Evolutionary conservation across 2,888 invertebrate species (phyloP).

Genomic region (Eledona agricola): DNA sequence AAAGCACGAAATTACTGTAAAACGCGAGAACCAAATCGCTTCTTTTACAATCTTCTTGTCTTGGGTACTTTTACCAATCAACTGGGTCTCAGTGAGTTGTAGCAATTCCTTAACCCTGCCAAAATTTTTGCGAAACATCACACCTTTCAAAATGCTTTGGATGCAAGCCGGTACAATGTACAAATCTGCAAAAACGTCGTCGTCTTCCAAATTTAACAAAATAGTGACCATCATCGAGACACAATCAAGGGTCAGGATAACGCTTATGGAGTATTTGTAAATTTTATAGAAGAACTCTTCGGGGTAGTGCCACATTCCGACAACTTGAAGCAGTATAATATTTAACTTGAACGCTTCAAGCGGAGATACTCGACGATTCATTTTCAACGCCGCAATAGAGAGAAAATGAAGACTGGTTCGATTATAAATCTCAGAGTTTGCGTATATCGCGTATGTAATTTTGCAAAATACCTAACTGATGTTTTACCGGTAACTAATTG

Average conservation of each 20-base stretch:
- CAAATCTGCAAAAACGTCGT: not conserved
- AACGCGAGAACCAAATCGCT: not conserved
- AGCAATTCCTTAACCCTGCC: not conserved
- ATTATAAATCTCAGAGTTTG: too few relatives aligned
- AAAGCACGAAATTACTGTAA: not conserved
- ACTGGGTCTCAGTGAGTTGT: not conserved
- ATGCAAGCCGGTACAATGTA: slow-evolving; percentile 3
- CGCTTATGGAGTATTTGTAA: not conserved
- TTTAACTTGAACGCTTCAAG: not conserved
- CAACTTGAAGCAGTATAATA: not conserved
- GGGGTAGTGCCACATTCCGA: slow-evolving; percentile 1
- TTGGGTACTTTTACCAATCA: not conserved
- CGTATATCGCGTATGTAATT: too few relatives aligned
- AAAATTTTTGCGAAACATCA: slow-evolving; percentile 9
- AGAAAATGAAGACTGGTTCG: too few relatives aligned
- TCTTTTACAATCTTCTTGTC: not conserved
- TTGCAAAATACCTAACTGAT: too few relatives aligned
- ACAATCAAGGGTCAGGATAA: not conserved
- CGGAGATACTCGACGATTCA: too few relatives aligned
- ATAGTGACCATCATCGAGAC: not conserved
- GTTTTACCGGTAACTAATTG: too few relatives aligned
- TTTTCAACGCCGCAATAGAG: too few relatives aligned
- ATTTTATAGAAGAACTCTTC: not conserved
- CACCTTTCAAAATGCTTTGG: not conserved
- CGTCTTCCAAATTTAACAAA: not conserved